Conservation (phyloP, 2,797 vertebrate genomes). For the Scyliorhinus canicula region DNA sequence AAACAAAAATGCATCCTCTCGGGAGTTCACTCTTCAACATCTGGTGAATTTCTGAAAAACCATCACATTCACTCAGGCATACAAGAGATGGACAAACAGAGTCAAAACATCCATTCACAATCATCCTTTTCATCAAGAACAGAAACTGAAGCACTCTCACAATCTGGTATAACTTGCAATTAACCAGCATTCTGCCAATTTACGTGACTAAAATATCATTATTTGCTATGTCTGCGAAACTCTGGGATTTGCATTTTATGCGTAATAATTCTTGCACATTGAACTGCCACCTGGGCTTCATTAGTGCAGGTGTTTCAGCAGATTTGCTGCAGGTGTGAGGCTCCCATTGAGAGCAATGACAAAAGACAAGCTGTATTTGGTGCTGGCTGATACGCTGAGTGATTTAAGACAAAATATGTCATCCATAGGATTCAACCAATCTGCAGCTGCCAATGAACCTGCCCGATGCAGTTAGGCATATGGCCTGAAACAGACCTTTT, state of each 20-base stretch:
- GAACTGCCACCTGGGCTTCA: neutral
- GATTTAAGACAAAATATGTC: neutral
- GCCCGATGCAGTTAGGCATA: neutral
- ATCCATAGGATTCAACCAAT: neutral
- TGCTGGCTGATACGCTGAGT: neutral
- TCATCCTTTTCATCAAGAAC: neutral
- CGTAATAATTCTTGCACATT: neutral
- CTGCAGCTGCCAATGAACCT: neutral
- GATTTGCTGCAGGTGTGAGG: neutral
- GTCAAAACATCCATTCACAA: neutral
- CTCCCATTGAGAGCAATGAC: neutral
- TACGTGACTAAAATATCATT: neutral
- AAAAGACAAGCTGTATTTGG: neutral
- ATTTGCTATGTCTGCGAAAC: neutral
- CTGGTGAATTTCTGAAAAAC: neutral
- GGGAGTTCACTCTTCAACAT: neutral
- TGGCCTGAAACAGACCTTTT: neutral
- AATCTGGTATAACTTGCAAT: neutral
- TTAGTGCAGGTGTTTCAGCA: neutral
- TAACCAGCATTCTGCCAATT: neutral
- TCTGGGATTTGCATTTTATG: neutral
- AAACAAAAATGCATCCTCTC: neutral
- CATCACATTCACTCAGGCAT: neutral
- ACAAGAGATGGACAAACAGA: neutral
- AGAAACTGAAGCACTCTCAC: neutral